These are phyloP conservation scores for Pangasius sanitwongsei DNA, from an alignment of 2,797 vertebrate genomes.

Conservation along the genomic window DNA sequence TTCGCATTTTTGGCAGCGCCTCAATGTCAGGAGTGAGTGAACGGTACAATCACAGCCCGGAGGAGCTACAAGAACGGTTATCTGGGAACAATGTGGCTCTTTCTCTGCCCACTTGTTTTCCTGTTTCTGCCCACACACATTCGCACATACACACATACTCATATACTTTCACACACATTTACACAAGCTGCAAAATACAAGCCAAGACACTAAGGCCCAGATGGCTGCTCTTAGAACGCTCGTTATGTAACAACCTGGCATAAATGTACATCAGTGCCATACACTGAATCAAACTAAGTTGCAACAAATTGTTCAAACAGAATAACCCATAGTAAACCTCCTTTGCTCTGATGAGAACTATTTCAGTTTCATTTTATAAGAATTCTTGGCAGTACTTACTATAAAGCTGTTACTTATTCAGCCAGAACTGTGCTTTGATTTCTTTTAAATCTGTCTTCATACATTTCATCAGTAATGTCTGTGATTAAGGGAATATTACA, in stretches of 20 bases:
- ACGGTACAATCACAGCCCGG: slow-evolving; percentile 43
- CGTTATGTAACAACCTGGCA: slow-evolving; percentile 54
- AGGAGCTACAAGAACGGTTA: slow-evolving; percentile 34
- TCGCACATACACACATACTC: slow-evolving; percentile 56
- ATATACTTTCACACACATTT: slow-evolving; percentile 51
- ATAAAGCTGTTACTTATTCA: slow-evolving; percentile 11
- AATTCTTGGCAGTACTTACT: not conserved
- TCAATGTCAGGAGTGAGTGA: slow-evolving; percentile 39
- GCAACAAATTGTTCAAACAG: slow-evolving; percentile 37
- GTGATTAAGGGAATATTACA: not conserved
- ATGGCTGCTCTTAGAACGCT: slow-evolving; percentile 53
- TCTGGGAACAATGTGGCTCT: slow-evolving; percentile 47
- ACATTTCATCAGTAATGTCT: not conserved
- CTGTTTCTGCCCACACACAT: slow-evolving; percentile 65
- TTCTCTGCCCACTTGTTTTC: slow-evolving; percentile 72
- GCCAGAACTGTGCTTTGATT: not conserved
- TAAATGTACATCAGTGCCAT: slow-evolving; percentile 26
- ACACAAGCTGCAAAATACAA: slow-evolving; percentile 57
- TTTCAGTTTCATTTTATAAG: slow-evolving; percentile 9
- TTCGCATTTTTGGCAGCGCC: slow-evolving; percentile 46
- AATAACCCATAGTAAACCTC: slow-evolving; percentile 31
- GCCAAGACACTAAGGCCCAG: slow-evolving; percentile 51
- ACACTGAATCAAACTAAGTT: slow-evolving; percentile 31
- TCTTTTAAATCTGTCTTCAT: not conserved
- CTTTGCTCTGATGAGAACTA: slow-evolving; percentile 2